Evolutionary conservation across 2,113 vertebrate species (phyloP).

Genomic region (Zosterops japonicus): DNA sequence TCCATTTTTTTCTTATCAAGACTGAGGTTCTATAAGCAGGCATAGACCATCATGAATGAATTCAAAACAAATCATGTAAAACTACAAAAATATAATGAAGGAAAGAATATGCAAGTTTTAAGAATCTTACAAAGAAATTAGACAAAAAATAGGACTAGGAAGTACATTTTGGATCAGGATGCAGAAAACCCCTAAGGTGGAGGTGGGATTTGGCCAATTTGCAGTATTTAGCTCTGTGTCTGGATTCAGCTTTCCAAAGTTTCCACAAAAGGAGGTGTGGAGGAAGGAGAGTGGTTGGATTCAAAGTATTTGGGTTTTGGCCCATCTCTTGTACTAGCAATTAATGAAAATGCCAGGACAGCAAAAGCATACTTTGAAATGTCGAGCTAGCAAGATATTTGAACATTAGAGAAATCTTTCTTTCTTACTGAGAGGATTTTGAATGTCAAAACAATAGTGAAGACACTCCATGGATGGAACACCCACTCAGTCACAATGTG

Average conservation of each 20-base stretch:
- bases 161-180: background rate
- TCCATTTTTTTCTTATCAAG: background rate
- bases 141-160: background rate
- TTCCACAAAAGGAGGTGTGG: background rate
- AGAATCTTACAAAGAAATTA: background rate
- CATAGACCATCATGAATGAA: background rate
- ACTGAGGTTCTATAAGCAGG: background rate
- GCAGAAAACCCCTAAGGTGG: conserved; percentile 3
- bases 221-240: background rate
- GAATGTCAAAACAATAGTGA: background rate
- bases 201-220: background rate
- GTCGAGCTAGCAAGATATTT: background rate
- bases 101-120: background rate
- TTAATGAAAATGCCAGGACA: conserved; percentile 34
- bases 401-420: background rate
- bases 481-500: background rate
- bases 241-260: conserved; percentile 20
- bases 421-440: background rate
- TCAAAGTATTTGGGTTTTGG: background rate
- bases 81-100: background rate
- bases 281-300: background rate
- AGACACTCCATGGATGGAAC: background rate
- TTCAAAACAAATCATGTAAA: background rate
- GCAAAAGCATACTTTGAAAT: background rate
- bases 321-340: background rate